Conservation (phyloP, 2,113 vertebrate genomes). For the Hypanus sabinus region DNA sequence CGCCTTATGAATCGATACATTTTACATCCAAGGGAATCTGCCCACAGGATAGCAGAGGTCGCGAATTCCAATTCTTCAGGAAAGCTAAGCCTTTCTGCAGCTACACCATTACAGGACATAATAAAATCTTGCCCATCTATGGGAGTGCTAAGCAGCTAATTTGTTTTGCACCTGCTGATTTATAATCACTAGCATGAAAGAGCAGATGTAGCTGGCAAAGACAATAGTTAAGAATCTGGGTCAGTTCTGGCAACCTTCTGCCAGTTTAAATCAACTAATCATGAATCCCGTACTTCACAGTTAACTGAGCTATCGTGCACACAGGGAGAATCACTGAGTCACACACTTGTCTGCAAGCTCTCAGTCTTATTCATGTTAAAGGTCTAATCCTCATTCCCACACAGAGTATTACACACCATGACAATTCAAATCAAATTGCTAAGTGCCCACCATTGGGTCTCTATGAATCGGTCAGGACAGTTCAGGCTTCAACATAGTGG, state of each 20-base stretch:
- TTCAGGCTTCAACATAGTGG: too few species aligned
- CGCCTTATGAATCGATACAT: not conserved
- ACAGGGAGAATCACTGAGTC: not conserved
- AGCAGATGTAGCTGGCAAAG: not conserved
- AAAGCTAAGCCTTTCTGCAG: not conserved
- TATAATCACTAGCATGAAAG: not conserved
- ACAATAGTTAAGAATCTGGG: not conserved
- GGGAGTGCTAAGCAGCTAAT: not conserved
- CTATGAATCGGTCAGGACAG: too few species aligned
- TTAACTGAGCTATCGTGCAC: too few species aligned
- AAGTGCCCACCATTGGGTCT: too few species aligned
- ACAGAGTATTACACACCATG: not conserved
- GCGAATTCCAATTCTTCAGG: not conserved
- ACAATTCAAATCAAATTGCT: not conserved
- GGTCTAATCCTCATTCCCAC: not conserved
- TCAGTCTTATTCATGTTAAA: not conserved
- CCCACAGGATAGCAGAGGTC: not conserved
- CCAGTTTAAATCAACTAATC: not conserved
- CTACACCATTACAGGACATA: not conserved
- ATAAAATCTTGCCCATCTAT: not conserved
- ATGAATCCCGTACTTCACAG: not conserved
- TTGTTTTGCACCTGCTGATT: not conserved
- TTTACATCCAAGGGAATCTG: not conserved
- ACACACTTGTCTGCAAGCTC: not conserved
- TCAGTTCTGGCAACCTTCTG: not conserved